Evolutionary conservation across 2,888 invertebrate species (phyloP).

Genomic region (Parnassius apollo): DNA sequence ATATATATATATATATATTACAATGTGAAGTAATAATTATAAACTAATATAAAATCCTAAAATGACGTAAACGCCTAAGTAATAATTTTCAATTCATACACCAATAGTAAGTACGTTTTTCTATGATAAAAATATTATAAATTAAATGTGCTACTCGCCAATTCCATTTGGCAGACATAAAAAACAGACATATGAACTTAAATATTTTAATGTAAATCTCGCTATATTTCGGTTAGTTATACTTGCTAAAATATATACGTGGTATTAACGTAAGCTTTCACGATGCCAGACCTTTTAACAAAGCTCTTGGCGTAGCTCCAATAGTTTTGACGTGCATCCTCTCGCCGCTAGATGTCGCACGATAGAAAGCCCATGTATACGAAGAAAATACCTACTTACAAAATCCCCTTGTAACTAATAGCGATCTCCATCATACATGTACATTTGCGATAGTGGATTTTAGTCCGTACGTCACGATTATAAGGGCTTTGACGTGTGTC

Average conservation of each 20-base stretch:
- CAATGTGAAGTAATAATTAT: too few relatives aligned
- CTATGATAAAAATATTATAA: conserved; percentile 12
- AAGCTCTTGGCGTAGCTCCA: conserved; percentile 65
- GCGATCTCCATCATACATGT: conserved; percentile 31
- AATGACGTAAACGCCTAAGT: too few relatives aligned
- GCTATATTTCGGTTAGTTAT: conserved; percentile 29
- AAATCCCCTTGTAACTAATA: conserved; percentile 26
- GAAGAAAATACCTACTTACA: conserved; percentile 27
- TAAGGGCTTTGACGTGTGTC: conserved; percentile 28
- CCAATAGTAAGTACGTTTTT: not conserved
- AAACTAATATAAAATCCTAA: too few relatives aligned
- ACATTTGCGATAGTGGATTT: conserved; percentile 22
- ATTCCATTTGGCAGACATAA: conserved; percentile 26
- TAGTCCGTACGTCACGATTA: conserved; percentile 5
- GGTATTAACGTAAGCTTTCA: conserved; percentile 48
- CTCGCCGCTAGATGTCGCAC: conserved; percentile 57
- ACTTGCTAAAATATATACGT: conserved; percentile 31
- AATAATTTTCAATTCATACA: too few relatives aligned
- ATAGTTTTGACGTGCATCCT: conserved; percentile 45
- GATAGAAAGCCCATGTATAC: conserved; percentile 24
- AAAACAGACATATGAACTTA: conserved; percentile 22
- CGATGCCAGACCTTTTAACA: conserved; percentile 63
- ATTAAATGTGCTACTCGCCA: conserved; percentile 23
- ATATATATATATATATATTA: conserved; percentile 3
- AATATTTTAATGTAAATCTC: conserved; percentile 24